Base-by-base conservation (phyloP, 2,888 invertebrate species). In the Spilarctia lutea region DNA sequence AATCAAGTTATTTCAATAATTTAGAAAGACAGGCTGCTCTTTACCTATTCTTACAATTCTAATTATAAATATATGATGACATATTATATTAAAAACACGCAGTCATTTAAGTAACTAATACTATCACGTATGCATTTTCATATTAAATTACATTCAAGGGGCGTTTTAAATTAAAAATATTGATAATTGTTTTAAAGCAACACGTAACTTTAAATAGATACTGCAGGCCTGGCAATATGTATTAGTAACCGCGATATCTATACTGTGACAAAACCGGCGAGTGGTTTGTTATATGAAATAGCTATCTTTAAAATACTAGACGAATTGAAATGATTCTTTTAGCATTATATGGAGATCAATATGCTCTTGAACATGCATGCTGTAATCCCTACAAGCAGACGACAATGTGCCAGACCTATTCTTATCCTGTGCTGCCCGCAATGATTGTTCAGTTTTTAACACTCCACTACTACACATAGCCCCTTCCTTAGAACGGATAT, bases 151-250 rank as follows among this genome's bases (percentile, higher is more conserved):
- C 63, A 30, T 63, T 63, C 7, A 33, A 48, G 68, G 68, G 68
- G 68, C 33, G 68, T 48, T 48, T 39, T n/a, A 69, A 18, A 13
- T 48, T 3, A n/a, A 52, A 52, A 35, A 69, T 18, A 52, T 35
- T 20, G 33, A 52, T 70, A 13, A 56, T 27, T 18, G 10, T 33
- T n/a, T n/a, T 48, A 45, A 33, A 18, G 20, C 52, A 56, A 39
- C 35, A 35, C 35, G 16, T 71, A 30, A 42, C 18, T 16, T 52
- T 78, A 83, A 83, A n/a, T 18, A 6, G 73, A 84, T 72, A 76
- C 73, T 30, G 45, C 69, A 71, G 75, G 30, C 79, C 84, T 84
- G 80, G 71, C 65, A 60, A 52, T 69, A 75, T 75, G 27, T 60
- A 60, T 30, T 6, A n/a, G 11, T 13, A 11, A 60, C 3, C 60